Conservation (phyloP, 2,797 vertebrate genomes). For the Spinibarbus caldwelli region DNA sequence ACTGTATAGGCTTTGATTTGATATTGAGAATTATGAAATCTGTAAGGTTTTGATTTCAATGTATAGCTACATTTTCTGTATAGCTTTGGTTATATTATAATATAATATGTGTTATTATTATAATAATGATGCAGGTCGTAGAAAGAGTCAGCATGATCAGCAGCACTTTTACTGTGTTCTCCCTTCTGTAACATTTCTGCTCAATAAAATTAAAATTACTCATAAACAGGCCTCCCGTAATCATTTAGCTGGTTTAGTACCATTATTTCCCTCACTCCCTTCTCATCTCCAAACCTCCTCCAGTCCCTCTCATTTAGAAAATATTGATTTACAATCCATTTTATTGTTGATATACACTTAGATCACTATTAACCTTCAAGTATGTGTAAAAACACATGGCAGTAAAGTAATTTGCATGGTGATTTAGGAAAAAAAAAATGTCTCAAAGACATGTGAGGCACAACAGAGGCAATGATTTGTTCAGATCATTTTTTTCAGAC, state of each 20-base stretch:
- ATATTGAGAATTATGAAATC: neutral
- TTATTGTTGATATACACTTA: neutral
- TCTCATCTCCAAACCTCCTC: neutral
- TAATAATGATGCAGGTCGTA: neutral
- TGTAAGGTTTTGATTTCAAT: neutral
- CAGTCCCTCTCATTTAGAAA: slow-evolving; percentile 5
- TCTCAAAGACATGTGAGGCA: neutral
- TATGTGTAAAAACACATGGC: neutral
- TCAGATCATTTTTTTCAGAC: neutral
- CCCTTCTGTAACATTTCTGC: neutral
- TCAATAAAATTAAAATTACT: slow-evolving; percentile 12
- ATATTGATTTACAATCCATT: neutral
- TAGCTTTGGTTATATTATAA: neutral
- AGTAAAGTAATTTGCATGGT: neutral
- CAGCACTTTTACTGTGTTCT: slow-evolving; percentile 5
- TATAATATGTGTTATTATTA: too few species aligned
- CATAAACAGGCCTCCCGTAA: neutral
- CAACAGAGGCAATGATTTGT: neutral
- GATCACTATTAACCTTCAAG: neutral
- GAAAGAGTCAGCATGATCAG: neutral
- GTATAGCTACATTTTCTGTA: neutral
- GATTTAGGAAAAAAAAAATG: neutral
- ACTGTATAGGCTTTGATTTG: neutral
- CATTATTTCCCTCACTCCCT: neutral
- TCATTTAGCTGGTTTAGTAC: slow-evolving; percentile 6